Evolutionary conservation across 2,888 invertebrate genomes (phyloP), one percentile per base, ranked within the genome.

Genomic region (Drosophila glabriapex): DNA sequence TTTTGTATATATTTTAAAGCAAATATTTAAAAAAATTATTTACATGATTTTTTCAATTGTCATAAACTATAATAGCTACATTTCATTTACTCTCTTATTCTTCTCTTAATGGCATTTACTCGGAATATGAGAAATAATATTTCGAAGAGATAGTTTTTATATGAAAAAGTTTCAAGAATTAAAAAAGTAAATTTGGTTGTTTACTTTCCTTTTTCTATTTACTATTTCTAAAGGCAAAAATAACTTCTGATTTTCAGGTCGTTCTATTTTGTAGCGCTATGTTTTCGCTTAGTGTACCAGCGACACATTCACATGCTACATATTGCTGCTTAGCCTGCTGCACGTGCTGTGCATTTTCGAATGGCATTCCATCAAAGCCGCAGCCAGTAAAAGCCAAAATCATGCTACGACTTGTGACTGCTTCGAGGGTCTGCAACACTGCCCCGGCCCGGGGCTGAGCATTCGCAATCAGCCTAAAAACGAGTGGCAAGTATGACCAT

Each of bases 261-360:
- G 41, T 12, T 22, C 12, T 5, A 22, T 22, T 2, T 43, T 43
- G 5, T 43, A 14, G 22, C 1, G 43, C 25, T 12, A 12, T 6
- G 0, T 28, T 28, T 50, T 33, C 53, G 19, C 52, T 29, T 0
- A 52, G 52, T 31, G 46, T 16, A 46, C 31, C 31, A n/a, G n/a
- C 4, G 6, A 19, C 29, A 31, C 12, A 35, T 31, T 29, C 39
- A 64, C 41, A n/a, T 39, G n/a, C 56, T 2, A 55, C 54, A 56
- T 14, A 1, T n/a, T 35, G 31, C 31, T 28, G 58, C 39, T n/a
- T 29, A 41, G 61, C 28, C n/a, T 22, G 54, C 54, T 86, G 87
- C 87, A 87, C 87, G 89, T 87, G 87, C 87, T 77, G 84, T 62
- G 87, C 75, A 87, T 85, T 74, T 80, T 66, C 62, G 75, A 76